Conservation (phyloP, 2,113 vertebrate genomes). For the Scortum barcoo region DNA sequence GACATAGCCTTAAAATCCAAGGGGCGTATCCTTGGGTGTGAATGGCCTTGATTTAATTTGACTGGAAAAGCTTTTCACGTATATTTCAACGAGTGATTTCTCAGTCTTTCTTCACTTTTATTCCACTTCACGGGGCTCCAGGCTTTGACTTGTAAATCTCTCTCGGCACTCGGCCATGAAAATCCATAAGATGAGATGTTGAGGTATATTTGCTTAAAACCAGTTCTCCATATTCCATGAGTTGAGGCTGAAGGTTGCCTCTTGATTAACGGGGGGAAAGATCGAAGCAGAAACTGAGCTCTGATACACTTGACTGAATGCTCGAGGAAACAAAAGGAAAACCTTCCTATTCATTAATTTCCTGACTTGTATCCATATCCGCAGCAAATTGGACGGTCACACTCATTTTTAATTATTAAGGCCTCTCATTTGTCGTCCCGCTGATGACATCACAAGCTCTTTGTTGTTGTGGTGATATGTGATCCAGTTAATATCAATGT, state of each 20-base stretch:
- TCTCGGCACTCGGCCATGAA: not conserved
- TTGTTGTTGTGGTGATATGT: constrained; percentile 81
- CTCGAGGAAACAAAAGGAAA: constrained; percentile 65
- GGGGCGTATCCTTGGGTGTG: not conserved
- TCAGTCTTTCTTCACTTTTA: not conserved
- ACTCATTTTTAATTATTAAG: constrained; percentile 85
- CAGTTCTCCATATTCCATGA: constrained; percentile 10
- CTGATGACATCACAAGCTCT: constrained; percentile 81
- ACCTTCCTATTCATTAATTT: constrained; percentile 73
- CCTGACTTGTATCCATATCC: constrained; percentile 77
- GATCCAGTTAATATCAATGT: constrained; percentile 83
- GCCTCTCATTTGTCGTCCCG: constrained; percentile 79
- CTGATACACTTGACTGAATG: constrained; percentile 39
- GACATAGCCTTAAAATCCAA: not conserved
- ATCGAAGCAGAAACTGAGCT: constrained; percentile 50
- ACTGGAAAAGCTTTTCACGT: constrained; percentile 4
- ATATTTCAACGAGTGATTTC: not conserved
- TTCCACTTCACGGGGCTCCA: not conserved
- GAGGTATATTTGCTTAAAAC: constrained; percentile 9
- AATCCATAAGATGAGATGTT: not conserved
- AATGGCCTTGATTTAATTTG: constrained; percentile 37
- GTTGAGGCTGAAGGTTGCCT: constrained; percentile 12
- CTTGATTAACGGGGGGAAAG: constrained; percentile 13
- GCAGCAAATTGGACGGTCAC: constrained; percentile 77
- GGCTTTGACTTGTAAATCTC: constrained; percentile 5